Conservation (phyloP, 2,888 invertebrate genomes). For the Diachrysia chrysitis region DNA sequence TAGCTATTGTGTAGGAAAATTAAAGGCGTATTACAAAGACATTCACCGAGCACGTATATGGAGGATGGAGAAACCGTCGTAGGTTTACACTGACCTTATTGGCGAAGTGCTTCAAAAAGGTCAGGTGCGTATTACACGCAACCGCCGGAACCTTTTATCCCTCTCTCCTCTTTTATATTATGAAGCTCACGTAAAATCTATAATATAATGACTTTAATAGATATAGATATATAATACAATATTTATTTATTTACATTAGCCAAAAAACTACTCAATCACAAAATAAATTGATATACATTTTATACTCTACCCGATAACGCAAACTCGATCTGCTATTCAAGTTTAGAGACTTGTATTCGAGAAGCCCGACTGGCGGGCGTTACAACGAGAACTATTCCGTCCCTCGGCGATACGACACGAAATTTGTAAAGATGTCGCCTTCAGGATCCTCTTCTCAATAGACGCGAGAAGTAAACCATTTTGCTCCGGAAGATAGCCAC, state of each 20-base stretch:
- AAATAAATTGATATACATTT: slow-evolving; percentile 24
- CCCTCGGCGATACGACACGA: slow-evolving; percentile 68
- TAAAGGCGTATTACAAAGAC: neutral
- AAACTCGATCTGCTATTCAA: slow-evolving; percentile 69
- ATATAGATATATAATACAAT: too few relatives aligned
- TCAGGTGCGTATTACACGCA: slow-evolving; percentile 5
- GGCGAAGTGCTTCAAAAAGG: neutral
- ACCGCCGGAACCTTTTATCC: neutral
- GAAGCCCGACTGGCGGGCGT: slow-evolving; percentile 62
- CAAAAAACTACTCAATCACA: slow-evolving; percentile 6
- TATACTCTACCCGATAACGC: slow-evolving; percentile 40
- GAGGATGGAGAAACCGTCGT: neutral
- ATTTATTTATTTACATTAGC: neutral
- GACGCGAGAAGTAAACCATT: slow-evolving; percentile 61
- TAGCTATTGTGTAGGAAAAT: slow-evolving; percentile 1
- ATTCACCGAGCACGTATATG: neutral
- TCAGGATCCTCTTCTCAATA: slow-evolving; percentile 56
- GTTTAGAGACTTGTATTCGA: slow-evolving; percentile 61
- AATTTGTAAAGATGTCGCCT: slow-evolving; percentile 72
- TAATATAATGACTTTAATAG: neutral
- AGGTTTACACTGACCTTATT: neutral
- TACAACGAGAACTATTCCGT: slow-evolving; percentile 62
- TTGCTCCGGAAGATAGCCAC: slow-evolving; percentile 43
- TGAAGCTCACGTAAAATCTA: too few relatives aligned
- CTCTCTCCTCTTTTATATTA: neutral